Evolutionary conservation across 2,888 invertebrate genomes (phyloP).

Genomic region (Flexamia atlantica): DNA sequence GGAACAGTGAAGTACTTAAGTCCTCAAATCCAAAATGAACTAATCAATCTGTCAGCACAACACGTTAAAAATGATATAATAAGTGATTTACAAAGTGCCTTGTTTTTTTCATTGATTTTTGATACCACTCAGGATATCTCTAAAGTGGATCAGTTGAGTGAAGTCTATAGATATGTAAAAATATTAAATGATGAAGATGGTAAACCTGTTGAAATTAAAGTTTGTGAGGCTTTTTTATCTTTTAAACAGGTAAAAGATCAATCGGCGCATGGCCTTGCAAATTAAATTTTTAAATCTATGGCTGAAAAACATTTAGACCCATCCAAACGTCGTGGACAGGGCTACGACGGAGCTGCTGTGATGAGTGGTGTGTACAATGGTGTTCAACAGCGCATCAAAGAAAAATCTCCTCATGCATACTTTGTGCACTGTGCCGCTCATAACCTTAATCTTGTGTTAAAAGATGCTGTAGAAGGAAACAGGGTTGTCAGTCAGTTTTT

Average conservation of each 20-base stretch:
- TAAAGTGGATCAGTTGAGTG: constrained; percentile 44
- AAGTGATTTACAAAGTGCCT: constrained; percentile 25
- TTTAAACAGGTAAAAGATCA: constrained; percentile 28
- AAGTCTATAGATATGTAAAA: constrained; percentile 15
- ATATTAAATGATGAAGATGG: neutral
- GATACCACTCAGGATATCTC: constrained; percentile 61
- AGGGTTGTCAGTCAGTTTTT: no score
- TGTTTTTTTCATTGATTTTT: neutral
- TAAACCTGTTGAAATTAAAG: neutral
- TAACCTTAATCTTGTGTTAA: constrained; percentile 61
- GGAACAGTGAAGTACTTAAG: constrained; percentile 53
- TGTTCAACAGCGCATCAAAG: constrained; percentile 28
- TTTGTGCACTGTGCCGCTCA: constrained; percentile 67
- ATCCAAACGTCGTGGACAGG: constrained; percentile 62
- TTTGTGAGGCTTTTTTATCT: constrained; percentile 18
- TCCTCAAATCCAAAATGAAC: constrained; percentile 63
- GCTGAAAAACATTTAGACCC: neutral
- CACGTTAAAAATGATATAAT: constrained; percentile 45
- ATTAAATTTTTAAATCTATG: constrained; percentile 8
- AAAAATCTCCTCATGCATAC: constrained; percentile 61
- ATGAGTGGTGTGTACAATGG: constrained; percentile 62
- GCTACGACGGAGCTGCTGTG: constrained; percentile 67
- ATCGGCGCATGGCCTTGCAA: neutral
- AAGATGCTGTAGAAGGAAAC: constrained; percentile 25
- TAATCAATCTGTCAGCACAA: constrained; percentile 56